phyloP scores from a whole-genome alignment of 2,797 vertebrate genomes.

The Cichlasoma orientale region DNA sequence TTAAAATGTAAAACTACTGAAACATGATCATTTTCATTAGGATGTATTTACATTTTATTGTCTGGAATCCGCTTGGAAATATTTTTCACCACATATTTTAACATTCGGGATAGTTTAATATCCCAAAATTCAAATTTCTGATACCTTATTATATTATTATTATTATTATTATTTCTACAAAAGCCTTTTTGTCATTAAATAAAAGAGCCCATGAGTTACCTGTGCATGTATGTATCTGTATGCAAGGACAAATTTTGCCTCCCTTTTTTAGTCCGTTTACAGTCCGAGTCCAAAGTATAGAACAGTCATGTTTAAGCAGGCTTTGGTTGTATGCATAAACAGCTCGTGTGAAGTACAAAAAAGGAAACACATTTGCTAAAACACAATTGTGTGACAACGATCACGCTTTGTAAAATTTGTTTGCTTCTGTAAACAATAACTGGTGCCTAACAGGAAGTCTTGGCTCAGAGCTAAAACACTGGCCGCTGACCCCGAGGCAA shows the following conservation, averaged over 20 bases:
- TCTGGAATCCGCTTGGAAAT: too few species aligned
- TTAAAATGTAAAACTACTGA: background rate
- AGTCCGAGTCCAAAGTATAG: background rate
- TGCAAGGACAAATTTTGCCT: background rate
- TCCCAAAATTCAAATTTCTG: too few species aligned
- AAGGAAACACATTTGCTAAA: background rate
- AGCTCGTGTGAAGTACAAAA: background rate
- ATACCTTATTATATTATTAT: too few species aligned
- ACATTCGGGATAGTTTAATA: too few species aligned
- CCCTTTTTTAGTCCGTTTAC: background rate
- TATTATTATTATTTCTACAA: too few species aligned
- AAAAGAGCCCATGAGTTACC: too few species aligned
- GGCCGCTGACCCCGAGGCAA: background rate
- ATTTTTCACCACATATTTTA: too few species aligned
- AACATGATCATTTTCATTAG: background rate
- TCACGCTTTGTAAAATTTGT: background rate
- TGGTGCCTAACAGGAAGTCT: background rate
- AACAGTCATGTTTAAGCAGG: background rate
- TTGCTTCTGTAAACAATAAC: background rate
- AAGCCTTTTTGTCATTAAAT: too few species aligned
- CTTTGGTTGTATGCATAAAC: too few species aligned
- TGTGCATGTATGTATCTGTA: too few species aligned
- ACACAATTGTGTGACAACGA: background rate
- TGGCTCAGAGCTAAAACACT: background rate
- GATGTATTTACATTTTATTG: too few species aligned